Conservation (phyloP, 2,888 invertebrate species). For the Hemaris fuciformis region DNA sequence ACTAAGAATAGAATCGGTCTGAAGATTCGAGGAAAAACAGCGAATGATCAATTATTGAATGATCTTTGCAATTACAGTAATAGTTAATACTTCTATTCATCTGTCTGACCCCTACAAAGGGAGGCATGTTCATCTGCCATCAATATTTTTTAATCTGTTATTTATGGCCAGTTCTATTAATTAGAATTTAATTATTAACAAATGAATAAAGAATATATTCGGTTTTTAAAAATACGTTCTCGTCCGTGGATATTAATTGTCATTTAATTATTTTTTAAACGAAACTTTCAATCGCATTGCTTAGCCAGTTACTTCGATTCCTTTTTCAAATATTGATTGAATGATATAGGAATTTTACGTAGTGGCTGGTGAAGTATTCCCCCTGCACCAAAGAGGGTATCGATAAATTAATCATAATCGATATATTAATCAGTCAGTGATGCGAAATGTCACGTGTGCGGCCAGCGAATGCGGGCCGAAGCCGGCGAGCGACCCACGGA, state of each 20-base stretch:
- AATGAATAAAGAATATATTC: not conserved
- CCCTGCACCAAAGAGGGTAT: not conserved
- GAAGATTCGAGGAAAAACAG: no score
- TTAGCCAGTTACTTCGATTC: not conserved
- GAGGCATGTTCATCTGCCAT: no score
- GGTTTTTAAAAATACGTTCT: not conserved
- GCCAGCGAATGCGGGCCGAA: constrained; percentile 24
- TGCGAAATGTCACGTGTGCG: constrained; percentile 40
- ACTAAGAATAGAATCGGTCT: no score
- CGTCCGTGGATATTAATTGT: not conserved
- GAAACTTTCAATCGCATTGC: not conserved
- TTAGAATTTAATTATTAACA: not conserved
- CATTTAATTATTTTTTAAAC: not conserved
- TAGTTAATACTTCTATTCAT: no score
- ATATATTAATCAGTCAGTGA: constrained; percentile 2
- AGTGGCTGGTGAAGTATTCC: not conserved
- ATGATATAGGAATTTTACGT: no score
- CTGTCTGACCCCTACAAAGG: no score
- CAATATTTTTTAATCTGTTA: no score
- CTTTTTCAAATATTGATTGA: not conserved
- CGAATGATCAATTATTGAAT: no score
- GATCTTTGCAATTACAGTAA: no score
- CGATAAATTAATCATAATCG: constrained; percentile 1
- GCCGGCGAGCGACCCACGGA: constrained; percentile 55
- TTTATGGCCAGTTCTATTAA: no score